A percentile compares a stretch with the other conserved stretches of the same genome.
Evolutionary conservation across 2,888 invertebrate genomes (phyloP).

Genomic region (Synergus gifuensis): DNA sequence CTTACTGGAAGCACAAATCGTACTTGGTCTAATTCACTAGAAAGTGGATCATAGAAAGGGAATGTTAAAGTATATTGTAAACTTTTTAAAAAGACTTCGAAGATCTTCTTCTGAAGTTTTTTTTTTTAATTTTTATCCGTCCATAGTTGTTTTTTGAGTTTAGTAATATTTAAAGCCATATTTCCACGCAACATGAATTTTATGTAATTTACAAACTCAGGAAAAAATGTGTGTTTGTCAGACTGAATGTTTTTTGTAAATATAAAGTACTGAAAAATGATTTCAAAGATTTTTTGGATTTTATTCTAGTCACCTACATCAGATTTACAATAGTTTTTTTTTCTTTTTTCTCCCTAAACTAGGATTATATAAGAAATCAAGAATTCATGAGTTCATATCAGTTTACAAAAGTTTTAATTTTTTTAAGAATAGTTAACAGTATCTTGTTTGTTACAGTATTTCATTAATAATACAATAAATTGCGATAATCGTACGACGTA

Average conservation of each 20-base stretch:
- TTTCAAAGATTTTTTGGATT: not conserved
- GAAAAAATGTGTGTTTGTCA: not conserved
- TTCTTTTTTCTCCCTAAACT: not conserved
- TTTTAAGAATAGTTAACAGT: constrained; percentile 77
- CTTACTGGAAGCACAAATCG: constrained; percentile 56
- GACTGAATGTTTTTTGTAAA: not conserved
- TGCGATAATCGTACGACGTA: constrained; percentile 75
- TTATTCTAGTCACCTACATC: too few species aligned
- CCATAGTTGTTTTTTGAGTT: not conserved
- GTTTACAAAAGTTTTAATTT: constrained; percentile 77
- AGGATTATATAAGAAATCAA: constrained; percentile 42
- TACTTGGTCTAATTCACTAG: constrained; percentile 47
- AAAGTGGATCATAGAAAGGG: constrained; percentile 30
- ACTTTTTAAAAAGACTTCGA: too few species aligned
- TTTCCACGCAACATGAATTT: not conserved
- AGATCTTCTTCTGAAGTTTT: not conserved
- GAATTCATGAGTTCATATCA: constrained; percentile 56
- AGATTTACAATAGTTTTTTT: too few species aligned
- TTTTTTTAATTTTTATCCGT: constrained; percentile 32
- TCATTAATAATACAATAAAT: constrained; percentile 76
- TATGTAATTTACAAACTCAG: not conserved
- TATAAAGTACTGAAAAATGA: not conserved
- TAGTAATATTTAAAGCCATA: not conserved
- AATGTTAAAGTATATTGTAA: not conserved
- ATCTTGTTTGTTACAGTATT: constrained; percentile 76